Evolutionary conservation across 2,113 vertebrate genomes (phyloP).

Genomic region (Numenius arquata): DNA sequence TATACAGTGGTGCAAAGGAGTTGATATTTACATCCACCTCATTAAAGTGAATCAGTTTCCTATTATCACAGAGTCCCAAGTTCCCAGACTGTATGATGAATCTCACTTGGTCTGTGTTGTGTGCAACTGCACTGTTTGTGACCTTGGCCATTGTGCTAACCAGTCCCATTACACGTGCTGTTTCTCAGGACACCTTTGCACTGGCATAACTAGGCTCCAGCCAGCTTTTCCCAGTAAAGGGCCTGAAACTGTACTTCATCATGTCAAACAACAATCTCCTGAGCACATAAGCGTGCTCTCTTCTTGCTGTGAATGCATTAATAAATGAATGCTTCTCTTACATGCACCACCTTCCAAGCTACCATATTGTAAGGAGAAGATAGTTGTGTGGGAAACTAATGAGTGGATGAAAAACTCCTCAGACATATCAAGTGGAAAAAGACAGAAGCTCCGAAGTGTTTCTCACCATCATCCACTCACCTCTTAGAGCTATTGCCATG

Average conservation of each 20-base stretch:
- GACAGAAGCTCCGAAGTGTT: not conserved
- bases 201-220: not conserved
- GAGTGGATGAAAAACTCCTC: not conserved
- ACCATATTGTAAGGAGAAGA: not conserved
- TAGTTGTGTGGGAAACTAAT: not conserved
- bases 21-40: constrained; percentile 65
- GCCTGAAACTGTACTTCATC: not conserved
- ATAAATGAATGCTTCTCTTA: not conserved
- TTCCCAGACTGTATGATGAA: constrained; percentile 16
- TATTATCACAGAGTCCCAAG: constrained; percentile 45
- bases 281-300: not conserved
- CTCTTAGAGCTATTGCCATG: not conserved
- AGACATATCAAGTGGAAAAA: not conserved
- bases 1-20: constrained; percentile 28
- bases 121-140: constrained; percentile 24
- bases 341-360: not conserved
- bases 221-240: not conserved
- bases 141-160: constrained; percentile 41
- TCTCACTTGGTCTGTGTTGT: constrained; percentile 21
- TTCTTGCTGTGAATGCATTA: not conserved
- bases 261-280: not conserved
- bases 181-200: constrained; percentile 54
- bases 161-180: not conserved
- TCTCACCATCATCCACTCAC: not conserved
- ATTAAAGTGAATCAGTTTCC: constrained; percentile 61